Evolutionary conservation across 1,140 invertebrate genomes (phyloP).

Genomic region (Micrasema minimum): DNA sequence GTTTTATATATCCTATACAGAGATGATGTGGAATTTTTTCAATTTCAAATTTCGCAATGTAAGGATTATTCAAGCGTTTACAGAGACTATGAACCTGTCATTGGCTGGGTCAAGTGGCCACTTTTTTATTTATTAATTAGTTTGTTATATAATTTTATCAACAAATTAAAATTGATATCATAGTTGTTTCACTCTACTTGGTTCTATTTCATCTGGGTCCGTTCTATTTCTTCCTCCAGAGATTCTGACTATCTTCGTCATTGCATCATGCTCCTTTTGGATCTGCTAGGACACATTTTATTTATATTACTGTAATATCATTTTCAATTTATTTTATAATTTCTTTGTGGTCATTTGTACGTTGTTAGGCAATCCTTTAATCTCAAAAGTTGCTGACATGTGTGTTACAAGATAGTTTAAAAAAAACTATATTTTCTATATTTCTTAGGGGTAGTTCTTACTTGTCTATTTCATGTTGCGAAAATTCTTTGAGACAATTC

Average conservation of each 20-base stretch:
- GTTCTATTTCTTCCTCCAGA: too few relatives aligned
- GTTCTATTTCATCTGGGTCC: neutral
- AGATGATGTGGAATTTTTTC: too few relatives aligned
- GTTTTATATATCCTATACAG: too few relatives aligned
- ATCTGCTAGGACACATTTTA: too few relatives aligned
- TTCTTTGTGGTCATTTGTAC: neutral
- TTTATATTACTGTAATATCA: neutral
- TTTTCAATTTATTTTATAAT: neutral
- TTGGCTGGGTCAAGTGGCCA: too few relatives aligned
- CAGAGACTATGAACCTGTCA: too few relatives aligned
- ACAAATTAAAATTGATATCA: neutral
- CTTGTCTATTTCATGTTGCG: neutral
- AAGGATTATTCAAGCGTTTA: too few relatives aligned
- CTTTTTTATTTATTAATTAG: neutral
- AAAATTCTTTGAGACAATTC: neutral
- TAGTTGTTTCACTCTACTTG: neutral
- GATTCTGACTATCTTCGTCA: too few relatives aligned
- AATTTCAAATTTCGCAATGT: neutral
- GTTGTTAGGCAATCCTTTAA: too few relatives aligned
- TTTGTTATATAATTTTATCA: neutral
- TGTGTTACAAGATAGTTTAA: neutral
- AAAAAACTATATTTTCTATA: neutral
- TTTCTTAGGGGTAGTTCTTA: neutral
- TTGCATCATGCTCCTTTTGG: too few relatives aligned
- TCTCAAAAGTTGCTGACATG: neutral